Evolutionary conservation across 2,797 vertebrate genomes (phyloP).

Genomic region (Agapornis canus): DNA sequence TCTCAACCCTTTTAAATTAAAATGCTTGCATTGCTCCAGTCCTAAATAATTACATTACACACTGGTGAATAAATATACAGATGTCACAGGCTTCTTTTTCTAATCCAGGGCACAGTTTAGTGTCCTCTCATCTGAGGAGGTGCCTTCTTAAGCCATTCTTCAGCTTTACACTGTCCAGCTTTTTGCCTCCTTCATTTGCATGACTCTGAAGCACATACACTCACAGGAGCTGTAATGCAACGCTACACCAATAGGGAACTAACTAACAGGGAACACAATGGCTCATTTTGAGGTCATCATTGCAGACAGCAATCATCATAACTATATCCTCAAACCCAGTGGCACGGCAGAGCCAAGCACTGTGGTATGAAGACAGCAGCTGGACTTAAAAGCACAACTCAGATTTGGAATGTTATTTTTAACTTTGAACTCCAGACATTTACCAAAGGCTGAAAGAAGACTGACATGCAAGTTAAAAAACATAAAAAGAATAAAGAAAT

Average conservation of each 20-base stretch:
- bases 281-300: background rate
- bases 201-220: background rate
- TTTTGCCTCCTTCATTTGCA: background rate
- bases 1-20: slow-evolving; percentile 4
- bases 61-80: background rate
- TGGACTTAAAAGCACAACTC: background rate
- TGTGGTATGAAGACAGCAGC: background rate
- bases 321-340: background rate
- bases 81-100: background rate
- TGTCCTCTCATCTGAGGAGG: background rate
- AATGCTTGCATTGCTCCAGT: background rate
- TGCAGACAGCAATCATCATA: background rate
- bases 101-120: background rate
- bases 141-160: background rate
- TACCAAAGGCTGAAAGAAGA: background rate
- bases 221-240: background rate
- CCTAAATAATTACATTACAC: background rate
- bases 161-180: background rate
- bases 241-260: background rate
- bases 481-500: background rate
- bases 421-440: background rate
- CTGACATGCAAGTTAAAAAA: background rate
- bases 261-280: background rate
- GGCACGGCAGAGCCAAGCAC: background rate
- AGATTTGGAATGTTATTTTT: slow-evolving; percentile 14